A percentile compares a stretch with the other conserved stretches of the same genome.
phyloP scores from a whole-genome alignment of 2,113 vertebrate species.

The Pao palembangensis region DNA sequence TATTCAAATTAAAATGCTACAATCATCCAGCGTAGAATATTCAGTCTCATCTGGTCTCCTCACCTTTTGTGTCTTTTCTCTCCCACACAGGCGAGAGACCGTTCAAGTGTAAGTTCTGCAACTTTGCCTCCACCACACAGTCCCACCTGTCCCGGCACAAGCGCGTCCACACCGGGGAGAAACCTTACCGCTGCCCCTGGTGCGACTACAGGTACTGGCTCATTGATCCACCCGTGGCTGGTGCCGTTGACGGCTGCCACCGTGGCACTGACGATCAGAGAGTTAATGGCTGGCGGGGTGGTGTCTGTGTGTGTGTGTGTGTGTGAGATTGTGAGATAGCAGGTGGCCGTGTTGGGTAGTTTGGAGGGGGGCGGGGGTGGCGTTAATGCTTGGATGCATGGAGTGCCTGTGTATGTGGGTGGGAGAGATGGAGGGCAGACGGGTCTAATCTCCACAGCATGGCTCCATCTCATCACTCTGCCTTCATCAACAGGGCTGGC shows the following conservation, averaged over 20 bases:
- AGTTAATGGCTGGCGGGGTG: slow-evolving; percentile 59
- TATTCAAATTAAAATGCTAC: too few relatives aligned
- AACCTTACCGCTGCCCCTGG: slow-evolving; percentile 98
- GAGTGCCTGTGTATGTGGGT: slow-evolving; percentile 19
- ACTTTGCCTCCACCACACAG: slow-evolving; percentile 96
- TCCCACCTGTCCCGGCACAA: slow-evolving; percentile 97
- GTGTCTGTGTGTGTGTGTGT: slow-evolving; percentile 3
- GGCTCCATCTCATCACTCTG: slow-evolving; percentile 72
- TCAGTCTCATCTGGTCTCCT: not conserved
- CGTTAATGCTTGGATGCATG: slow-evolving; percentile 24
- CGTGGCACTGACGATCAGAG: slow-evolving; percentile 60
- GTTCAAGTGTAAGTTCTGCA: slow-evolving; percentile 95
- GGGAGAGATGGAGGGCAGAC: slow-evolving; percentile 37
- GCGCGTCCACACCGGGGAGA: slow-evolving; percentile 97
- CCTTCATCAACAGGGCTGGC: slow-evolving; percentile 67
- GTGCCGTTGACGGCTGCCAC: slow-evolving; percentile 50
- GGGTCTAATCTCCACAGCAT: slow-evolving; percentile 68
- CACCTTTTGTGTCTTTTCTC: slow-evolving; percentile 18
- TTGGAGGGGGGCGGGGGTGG: slow-evolving; percentile 17
- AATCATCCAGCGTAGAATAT: too few relatives aligned
- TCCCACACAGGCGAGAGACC: slow-evolving; percentile 88
- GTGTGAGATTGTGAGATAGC: slow-evolving; percentile 43
- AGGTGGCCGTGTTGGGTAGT: slow-evolving; percentile 56
- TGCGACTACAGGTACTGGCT: slow-evolving; percentile 96
- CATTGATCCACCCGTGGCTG: slow-evolving; percentile 50